Conservation (phyloP, 1,140 invertebrate genomes). For the Pygmarrhopalites habei region DNA sequence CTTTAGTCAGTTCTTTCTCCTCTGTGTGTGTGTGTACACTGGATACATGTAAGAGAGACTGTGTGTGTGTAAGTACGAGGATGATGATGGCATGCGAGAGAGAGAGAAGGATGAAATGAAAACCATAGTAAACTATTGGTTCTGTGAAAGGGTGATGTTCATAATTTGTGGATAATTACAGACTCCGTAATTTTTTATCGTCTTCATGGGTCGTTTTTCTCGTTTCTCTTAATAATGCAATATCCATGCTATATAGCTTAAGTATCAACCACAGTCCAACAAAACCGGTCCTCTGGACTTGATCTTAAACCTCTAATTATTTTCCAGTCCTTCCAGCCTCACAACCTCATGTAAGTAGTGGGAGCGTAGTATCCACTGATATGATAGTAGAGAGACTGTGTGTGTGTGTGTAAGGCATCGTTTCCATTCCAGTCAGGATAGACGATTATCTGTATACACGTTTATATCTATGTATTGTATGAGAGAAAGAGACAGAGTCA, state of each 20-base stretch:
- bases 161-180: slow-evolving; percentile 39
- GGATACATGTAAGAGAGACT: not conserved
- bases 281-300: not conserved
- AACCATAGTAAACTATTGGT: slow-evolving; percentile 4
- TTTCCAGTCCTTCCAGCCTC: not conserved
- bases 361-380: too few relatives aligned
- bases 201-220: slow-evolving; percentile 35
- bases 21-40: not conserved
- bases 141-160: slow-evolving; percentile 29
- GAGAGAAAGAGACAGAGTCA: too few relatives aligned
- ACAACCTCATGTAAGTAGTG: too few relatives aligned
- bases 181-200: slow-evolving; percentile 38
- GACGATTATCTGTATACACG: too few relatives aligned
- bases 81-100: not conserved
- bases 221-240: slow-evolving; percentile 24
- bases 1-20: not conserved
- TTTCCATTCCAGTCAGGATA: too few relatives aligned
- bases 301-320: slow-evolving; percentile 8
- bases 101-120: not conserved
- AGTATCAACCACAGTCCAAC: not conserved
- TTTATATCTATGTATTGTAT: too few relatives aligned
- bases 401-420: too few relatives aligned
- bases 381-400: not conserved
- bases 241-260: not conserved
- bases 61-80: not conserved